Conservation (phyloP, 2,888 invertebrate species). For the Lysandra coridon region DNA sequence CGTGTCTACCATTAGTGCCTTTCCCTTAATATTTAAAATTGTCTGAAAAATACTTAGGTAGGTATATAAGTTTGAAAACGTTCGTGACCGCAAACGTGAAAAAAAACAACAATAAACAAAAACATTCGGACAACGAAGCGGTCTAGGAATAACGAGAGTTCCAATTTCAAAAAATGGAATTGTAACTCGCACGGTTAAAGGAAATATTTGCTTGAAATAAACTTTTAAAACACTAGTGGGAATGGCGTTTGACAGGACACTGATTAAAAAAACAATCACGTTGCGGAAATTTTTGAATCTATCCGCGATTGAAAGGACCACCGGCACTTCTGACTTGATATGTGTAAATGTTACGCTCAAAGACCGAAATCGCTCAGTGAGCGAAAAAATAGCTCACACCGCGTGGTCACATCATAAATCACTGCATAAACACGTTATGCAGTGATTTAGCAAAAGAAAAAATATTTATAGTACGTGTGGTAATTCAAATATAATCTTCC, state of each 20-base stretch:
- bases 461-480: no score
- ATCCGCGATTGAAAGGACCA: background rate
- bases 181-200: conserved; percentile 13
- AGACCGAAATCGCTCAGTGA: no score
- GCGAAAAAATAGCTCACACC: no score
- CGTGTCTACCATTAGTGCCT: no score
- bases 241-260: conserved; percentile 26
- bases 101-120: conserved; percentile 22
- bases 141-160: background rate
- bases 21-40: no score
- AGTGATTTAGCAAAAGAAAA: no score
- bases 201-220: conserved; percentile 23
- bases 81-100: conserved; percentile 8
- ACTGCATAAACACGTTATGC: no score
- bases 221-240: conserved; percentile 16
- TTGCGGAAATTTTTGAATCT: background rate
- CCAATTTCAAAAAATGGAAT: conserved; percentile 19
- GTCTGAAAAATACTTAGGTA: background rate
- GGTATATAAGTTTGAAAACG: background rate
- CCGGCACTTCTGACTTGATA: background rate
- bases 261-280: conserved; percentile 6
- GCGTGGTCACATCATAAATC: no score
- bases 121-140: conserved; percentile 1
- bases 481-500: no score
- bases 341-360: background rate